phyloP scores from a whole-genome alignment of 2,113 vertebrate species.

The Chloroceryle aenea region DNA sequence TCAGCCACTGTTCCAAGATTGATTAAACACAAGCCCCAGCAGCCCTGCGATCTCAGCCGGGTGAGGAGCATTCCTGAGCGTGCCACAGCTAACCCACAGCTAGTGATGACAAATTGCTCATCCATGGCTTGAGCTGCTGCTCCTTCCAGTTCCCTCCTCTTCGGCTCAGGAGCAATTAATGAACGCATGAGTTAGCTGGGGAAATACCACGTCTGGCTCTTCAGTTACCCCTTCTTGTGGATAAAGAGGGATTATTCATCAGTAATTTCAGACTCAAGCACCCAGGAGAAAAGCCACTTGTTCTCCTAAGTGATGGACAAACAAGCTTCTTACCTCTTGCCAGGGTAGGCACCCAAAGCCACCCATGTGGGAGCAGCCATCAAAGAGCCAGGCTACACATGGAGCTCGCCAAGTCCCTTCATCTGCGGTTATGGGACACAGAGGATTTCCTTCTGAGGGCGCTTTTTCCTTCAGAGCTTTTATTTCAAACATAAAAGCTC shows the following conservation, averaged over 20 bases:
- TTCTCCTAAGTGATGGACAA: background rate
- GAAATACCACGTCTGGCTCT: background rate
- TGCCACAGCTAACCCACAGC: background rate
- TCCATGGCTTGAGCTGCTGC: background rate
- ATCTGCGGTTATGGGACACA: rapidly evolving
- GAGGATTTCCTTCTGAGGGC: background rate
- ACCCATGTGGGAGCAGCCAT: background rate
- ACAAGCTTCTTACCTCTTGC: background rate
- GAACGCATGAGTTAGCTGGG: rapidly evolving
- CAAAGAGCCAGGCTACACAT: background rate
- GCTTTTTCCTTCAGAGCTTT: background rate
- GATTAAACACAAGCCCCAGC: background rate
- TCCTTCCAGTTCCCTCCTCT: background rate
- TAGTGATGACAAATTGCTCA: background rate
- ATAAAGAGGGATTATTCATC: background rate
- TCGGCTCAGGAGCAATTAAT: background rate
- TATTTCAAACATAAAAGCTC: background rate
- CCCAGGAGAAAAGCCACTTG: background rate
- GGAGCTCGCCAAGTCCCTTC: background rate
- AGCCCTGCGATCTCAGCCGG: background rate
- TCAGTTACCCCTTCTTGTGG: background rate
- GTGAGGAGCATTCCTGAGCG: background rate
- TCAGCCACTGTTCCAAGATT: background rate
- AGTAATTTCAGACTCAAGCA: background rate
- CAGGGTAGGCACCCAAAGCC: background rate